Evolutionary conservation across 2,113 vertebrate genomes (phyloP).

Genomic region (Chrysochloris asiatica): DNA sequence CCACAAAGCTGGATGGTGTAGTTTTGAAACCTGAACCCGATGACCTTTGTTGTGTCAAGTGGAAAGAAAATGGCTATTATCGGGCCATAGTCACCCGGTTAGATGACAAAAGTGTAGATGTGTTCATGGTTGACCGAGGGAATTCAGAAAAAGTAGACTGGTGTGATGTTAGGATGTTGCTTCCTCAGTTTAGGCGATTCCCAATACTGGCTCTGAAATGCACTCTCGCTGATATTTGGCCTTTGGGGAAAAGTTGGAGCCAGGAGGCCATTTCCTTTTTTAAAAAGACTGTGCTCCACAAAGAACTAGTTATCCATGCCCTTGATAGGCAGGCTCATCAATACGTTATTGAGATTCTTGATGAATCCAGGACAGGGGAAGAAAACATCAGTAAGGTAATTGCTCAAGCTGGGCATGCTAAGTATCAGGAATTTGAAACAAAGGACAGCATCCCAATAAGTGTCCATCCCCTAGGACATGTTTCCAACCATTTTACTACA

Average conservation of each 20-base stretch:
- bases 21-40: constrained; percentile 83
- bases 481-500: neutral
- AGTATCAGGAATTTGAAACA: constrained; percentile 77
- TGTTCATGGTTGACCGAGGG: constrained; percentile 92
- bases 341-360: constrained; percentile 88
- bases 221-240: constrained; percentile 85
- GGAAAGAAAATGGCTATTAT: constrained; percentile 88
- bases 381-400: constrained; percentile 87
- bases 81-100: constrained; percentile 86
- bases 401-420: constrained; percentile 83
- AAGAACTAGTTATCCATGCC: constrained; percentile 85
- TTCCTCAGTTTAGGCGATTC: constrained; percentile 85
- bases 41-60: constrained; percentile 89
- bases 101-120: constrained; percentile 79
- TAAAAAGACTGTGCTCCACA: constrained; percentile 87
- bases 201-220: constrained; percentile 90
- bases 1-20: constrained; percentile 72
- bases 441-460: neutral
- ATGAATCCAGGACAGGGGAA: constrained; percentile 84
- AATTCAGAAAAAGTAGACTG: constrained; percentile 84
- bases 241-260: constrained; percentile 87
- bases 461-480: neutral
- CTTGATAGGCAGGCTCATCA: constrained; percentile 78
- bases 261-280: constrained; percentile 87
- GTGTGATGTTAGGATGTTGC: constrained; percentile 84